Base-by-base conservation (phyloP, 2,888 invertebrate genomes). In the Clepsis dumicolana region DNA sequence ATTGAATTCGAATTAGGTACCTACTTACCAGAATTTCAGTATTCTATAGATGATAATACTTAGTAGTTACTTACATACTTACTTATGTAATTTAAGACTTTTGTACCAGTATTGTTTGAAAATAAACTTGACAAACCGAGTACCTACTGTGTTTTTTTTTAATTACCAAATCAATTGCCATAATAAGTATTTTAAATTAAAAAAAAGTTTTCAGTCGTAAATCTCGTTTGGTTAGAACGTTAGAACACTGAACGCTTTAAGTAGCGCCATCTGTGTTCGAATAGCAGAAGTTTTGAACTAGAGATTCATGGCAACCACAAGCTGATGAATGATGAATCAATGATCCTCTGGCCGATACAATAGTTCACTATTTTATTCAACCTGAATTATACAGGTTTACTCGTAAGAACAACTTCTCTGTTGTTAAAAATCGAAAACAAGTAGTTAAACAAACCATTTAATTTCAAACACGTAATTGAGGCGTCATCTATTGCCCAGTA, bases 101-200 rank as follows among this genome's bases (percentile, higher is more conserved):
- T 77, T 77, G 71, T 78, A 79, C 73, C 77, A 76, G 76, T 73
- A 77, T 79, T 78, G 70, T 74, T 77, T 76, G 24, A 70, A 72
- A 77, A 74, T 65, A 73, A 71, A 73, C 32, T 8, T 24, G 25
- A 52, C 25, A 54, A 27, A 64, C 1, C 25, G 18, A 18, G 18
- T 66, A 12, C 0, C 48, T 14, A 14, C 4, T 41, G 21, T 29
- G 10, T 56, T 24, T 41, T 57, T 35, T n/a, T 7, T 27, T 29
- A n/a, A n/a, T n/a, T n/a, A n/a, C n/a, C n/a, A 35, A 35, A 35
- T 10, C 8, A 14, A 14, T 35, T 12, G 35, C 0, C 35, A 35
- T 12, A 35, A 35, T 12, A 29, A 29, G 8, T 0, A 7, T 16
- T 18, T n/a, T n/a, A n/a, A n/a, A n/a, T n/a, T n/a, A n/a, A n/a